Conservation (phyloP, 2,797 vertebrate species). For the Dryobates pubescens region DNA sequence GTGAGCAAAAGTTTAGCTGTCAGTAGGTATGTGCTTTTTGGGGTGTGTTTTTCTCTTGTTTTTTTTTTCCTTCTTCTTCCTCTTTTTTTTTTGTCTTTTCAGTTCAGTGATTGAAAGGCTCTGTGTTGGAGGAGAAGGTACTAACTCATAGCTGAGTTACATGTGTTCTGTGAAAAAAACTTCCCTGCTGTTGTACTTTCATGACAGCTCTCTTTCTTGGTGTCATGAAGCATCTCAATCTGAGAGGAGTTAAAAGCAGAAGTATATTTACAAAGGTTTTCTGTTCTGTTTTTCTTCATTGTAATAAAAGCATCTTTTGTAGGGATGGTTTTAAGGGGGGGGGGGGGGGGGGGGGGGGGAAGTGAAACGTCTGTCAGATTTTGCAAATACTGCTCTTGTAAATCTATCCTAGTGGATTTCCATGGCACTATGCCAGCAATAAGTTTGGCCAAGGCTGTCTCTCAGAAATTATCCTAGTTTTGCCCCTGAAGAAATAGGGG, state of each 20-base stretch:
- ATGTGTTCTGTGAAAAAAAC: not conserved
- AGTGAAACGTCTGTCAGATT: not conserved
- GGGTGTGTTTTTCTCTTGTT: too few species aligned
- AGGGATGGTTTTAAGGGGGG: not conserved
- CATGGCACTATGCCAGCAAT: not conserved
- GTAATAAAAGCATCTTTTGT: not conserved
- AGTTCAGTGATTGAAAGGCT: constrained; percentile 1
- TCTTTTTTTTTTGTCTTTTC: not conserved
- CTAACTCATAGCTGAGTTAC: constrained; percentile 7
- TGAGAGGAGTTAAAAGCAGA: constrained; percentile 10
- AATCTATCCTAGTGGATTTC: not conserved
- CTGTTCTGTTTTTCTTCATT: not conserved
- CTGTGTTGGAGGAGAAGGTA: not conserved
- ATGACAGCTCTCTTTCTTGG: constrained; percentile 20
- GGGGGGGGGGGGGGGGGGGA: too few species aligned
- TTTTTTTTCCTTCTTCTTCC: not conserved
- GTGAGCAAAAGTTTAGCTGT: constrained; percentile 4
- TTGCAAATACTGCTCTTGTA: not conserved
- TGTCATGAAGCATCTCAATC: not conserved
- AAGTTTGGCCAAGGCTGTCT: not conserved
- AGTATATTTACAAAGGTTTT: constrained; percentile 18
- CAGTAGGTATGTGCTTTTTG: not conserved
- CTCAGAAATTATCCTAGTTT: not conserved
- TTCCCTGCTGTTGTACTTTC: constrained; percentile 16
- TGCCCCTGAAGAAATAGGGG: not conserved